Evolutionary conservation across 1,140 invertebrate species (phyloP), one percentile per base, ranked within the genome.

Genomic region (Formica exsecta): DNA sequence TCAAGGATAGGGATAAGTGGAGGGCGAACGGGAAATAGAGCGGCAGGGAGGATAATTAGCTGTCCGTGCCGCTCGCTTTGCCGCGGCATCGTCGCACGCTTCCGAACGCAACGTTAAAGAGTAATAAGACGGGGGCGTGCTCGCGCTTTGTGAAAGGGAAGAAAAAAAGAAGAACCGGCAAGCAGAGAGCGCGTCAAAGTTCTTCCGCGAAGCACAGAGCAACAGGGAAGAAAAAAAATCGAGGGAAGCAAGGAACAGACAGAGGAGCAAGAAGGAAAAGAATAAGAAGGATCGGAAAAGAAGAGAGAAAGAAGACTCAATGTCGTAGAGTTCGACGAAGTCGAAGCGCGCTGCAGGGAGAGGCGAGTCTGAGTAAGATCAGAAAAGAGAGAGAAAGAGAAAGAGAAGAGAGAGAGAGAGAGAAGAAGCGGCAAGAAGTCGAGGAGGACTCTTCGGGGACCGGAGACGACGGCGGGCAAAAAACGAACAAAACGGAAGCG

Each of bases 401-500:
- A 62, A 75, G 64, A 70, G 38, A 48, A 70, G 62, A 70, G 32
- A 44, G 57, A 61, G 11, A 41, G 62, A 79, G 61, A 25, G 57
- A 51, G 64, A 85, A 80, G 62, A 64, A 66, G 80, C 84, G 81
- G 76, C 44, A 61, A 88, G 79, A 85, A 75, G 73, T 51, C 70
- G 70, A 86, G 66, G 85, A 90, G 77, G 81, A 90, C 88, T 89
- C 87, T 89, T 87, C 70, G 86, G 89, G 77, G 86, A 89, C 87
- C 80, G 87, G 86, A 73, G 79, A 83, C 79, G 91, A 87, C 84
- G 89, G 73, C 80, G 86, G 71, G 83, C 87, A 85, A 79, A 89
- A 87, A 89, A 88, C 83, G 89, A 90, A 76, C 86, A 90, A 91
- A 87, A 89, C 85, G 85, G 87, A 87, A 87, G 86, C 76, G 70